Base-by-base conservation (phyloP, 2,888 invertebrate genomes). In the Arge pagana region DNA sequence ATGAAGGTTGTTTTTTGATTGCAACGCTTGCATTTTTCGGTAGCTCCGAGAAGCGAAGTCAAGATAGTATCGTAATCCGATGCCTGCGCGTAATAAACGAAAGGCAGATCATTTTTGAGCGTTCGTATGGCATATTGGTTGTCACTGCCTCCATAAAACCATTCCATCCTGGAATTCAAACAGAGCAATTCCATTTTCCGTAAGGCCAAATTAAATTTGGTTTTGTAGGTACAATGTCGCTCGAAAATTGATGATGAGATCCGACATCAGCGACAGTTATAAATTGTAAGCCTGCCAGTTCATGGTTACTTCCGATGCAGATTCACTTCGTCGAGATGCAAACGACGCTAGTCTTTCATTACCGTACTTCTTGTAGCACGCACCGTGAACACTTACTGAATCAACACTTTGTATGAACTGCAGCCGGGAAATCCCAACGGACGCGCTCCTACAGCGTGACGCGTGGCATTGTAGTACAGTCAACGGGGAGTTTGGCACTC, bases 151-250 rank as follows among this genome's bases (percentile, higher is more conserved):
- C 45, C 45, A 45, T 45, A 33, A 35, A 45, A 0, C 45, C 45
- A 7, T 35, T 45, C 35, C 45, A 45, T 7, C 45, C 35, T 13
- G 33, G 33, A 11, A 33, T 35, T 1, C 21, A 11, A 11, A 2
- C 5, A 11, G 13, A 1, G 3, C 3, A 4, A 4, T n/a, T 8
- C 33, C 53, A 4, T 18, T 45, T 45, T 1, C 19, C 24, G 4
- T 23, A 45, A 5, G 19, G 18, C 45, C 65, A 54, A 53, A 42
- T n/a, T 6, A 45, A 33, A 45, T 45, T 33, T n/a, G n/a, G n/a
- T n/a, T n/a, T n/a, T n/a, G n/a, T n/a, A n/a, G n/a, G n/a, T n/a
- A n/a, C n/a, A n/a, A n/a, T n/a, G n/a, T n/a, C n/a, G n/a, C n/a
- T n/a, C n/a, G n/a, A n/a, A n/a, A n/a, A n/a, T n/a, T n/a, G n/a